Evolutionary conservation across 2,888 invertebrate genomes (phyloP).

Genomic region (Rhingia campestris): DNA sequence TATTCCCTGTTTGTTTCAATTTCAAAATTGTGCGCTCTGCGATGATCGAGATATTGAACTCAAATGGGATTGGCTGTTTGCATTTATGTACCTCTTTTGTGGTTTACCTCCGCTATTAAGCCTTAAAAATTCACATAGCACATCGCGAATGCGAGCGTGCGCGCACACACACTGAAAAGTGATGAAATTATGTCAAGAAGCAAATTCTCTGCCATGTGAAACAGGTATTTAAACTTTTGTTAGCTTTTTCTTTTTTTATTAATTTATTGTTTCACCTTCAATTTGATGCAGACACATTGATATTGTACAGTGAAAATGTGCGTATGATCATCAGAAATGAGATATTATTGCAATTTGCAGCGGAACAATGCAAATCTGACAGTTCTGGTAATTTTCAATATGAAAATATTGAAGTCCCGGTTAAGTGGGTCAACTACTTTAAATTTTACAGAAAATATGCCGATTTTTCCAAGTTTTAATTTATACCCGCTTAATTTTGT

Average conservation of each 20-base stretch:
- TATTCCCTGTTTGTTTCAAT: constrained; percentile 2
- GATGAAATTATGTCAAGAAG: constrained; percentile 51
- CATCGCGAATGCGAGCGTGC: constrained; percentile 3
- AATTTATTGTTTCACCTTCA: background rate
- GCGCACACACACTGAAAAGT: constrained; percentile 17
- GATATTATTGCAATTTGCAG: too few relatives aligned
- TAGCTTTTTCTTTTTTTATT: constrained; percentile 23
- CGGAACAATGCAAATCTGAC: too few relatives aligned
- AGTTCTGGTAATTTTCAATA: too few relatives aligned
- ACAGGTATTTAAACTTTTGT: constrained; percentile 34
- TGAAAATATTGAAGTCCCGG: too few relatives aligned
- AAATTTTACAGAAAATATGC: too few relatives aligned
- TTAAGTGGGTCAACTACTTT: too few relatives aligned
- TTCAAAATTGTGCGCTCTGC: background rate
- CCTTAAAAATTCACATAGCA: constrained; percentile 29
- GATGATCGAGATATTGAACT: constrained; percentile 53
- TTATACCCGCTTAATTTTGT: too few relatives aligned
- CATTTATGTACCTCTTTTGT: background rate
- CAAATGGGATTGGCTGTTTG: constrained; percentile 26
- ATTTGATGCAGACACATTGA: too few relatives aligned
- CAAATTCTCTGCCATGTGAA: constrained; percentile 56
- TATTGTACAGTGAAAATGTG: too few relatives aligned
- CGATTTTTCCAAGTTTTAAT: too few relatives aligned
- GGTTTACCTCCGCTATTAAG: constrained; percentile 65
- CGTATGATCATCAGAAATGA: too few relatives aligned